phyloP scores from a whole-genome alignment of 2,113 vertebrate species.

The Pogonocichla stellata region DNA sequence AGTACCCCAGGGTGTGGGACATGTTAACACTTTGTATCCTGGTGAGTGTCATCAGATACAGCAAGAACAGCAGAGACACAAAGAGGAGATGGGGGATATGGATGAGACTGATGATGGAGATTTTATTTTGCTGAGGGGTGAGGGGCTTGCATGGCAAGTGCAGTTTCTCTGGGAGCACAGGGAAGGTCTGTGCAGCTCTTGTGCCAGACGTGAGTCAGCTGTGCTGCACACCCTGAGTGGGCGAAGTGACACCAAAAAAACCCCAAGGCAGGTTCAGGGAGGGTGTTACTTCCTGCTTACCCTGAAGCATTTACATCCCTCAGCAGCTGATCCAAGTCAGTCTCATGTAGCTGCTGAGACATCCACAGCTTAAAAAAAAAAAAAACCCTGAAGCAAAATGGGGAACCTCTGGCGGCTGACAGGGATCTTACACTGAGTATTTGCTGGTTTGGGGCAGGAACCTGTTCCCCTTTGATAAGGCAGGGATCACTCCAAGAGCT shows the following conservation, averaged over 20 bases:
- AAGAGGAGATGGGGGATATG: fast-evolving
- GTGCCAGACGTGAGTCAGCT: not conserved
- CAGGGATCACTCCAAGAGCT: not conserved
- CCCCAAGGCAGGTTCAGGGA: not conserved
- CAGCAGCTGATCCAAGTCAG: not conserved
- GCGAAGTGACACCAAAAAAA: not conserved
- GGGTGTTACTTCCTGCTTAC: not conserved
- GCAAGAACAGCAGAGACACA: not conserved
- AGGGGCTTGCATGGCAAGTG: not conserved
- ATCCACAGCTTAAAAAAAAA: not conserved
- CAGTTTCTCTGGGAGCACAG: not conserved
- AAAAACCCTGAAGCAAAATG: not conserved
- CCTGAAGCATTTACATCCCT: not conserved
- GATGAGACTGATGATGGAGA: not conserved
- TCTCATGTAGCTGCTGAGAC: not conserved
- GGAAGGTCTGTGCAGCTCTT: not conserved
- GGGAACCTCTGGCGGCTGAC: not conserved
- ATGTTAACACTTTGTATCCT: not conserved
- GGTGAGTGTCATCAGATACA: not conserved
- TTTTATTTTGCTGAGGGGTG: not conserved
- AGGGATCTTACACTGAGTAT: not conserved
- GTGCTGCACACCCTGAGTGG: not conserved
- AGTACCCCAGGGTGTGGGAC: not conserved
- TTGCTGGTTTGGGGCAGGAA: not conserved
- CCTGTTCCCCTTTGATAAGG: not conserved